Conservation (phyloP, 2,888 invertebrate genomes). For the Xestia c-nigrum region DNA sequence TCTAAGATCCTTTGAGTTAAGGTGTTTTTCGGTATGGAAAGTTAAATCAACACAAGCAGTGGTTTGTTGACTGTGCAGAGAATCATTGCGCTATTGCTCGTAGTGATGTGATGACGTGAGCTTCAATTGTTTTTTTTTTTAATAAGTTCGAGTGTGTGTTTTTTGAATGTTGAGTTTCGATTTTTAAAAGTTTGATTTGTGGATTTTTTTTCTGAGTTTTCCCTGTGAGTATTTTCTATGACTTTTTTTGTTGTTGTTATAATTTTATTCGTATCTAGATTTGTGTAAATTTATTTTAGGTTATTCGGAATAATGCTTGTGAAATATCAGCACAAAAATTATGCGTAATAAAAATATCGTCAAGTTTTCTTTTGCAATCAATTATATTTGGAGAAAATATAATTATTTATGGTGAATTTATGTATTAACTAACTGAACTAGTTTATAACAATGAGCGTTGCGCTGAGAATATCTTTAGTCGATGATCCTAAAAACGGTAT, state of each 20-base stretch:
- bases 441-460: background rate
- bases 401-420: background rate
- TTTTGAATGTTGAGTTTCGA: constrained; percentile 25
- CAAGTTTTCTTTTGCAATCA: background rate
- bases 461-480: background rate
- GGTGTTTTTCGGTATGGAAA: constrained; percentile 30
- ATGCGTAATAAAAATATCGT: too few relatives aligned
- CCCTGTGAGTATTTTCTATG: constrained; percentile 50
- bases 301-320: background rate
- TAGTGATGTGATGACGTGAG: constrained; percentile 65
- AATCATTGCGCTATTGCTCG: constrained; percentile 67
- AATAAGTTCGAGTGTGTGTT: constrained; percentile 50
- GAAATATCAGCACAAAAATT: background rate
- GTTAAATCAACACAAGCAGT: constrained; percentile 47
- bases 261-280: background rate
- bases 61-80: constrained; percentile 61
- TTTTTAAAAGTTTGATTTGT: constrained; percentile 30
- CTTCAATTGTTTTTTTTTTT: constrained; percentile 44
- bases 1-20: rapidly evolving
- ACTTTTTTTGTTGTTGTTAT: background rate
- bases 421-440: background rate
- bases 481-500: background rate
- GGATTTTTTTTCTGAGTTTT: constrained; percentile 40
- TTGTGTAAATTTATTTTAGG: background rate
- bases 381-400: background rate